Base-by-base conservation (phyloP, 2,797 vertebrate genomes). In the Tragopan temminckii region DNA sequence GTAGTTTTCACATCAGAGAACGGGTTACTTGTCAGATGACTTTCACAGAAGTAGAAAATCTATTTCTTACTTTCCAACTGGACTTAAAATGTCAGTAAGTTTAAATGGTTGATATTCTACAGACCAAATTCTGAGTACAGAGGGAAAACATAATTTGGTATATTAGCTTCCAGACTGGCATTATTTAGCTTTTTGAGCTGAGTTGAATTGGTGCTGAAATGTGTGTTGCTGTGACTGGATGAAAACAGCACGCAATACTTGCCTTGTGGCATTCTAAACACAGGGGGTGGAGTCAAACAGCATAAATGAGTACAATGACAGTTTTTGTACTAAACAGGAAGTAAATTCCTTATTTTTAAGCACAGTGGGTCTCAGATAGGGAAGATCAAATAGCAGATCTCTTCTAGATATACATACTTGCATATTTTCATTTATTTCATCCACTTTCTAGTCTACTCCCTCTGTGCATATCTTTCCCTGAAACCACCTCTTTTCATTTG, bases 31-130 rank as follows among this genome's bases (percentile, higher is more conserved):
- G 64, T 85, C 6, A 5, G 78, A 86, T 77, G 79, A 75, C 76
- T 95, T 92, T 89, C 72, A 70, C 82, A 89, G 85, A 89, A 85
- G 74, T 27, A 66, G 53, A 71, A 92, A 95, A 71, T 43, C 8
- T 17, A 67, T 55, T 91, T 95, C 63, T 92, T 69, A 52, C 15
- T 86, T 92, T 95, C 46, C 70, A 89, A 85, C 40, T 21, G 15
- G n/a, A 45, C 43, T 88, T 89, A 36, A 84, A 80, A 74, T 75
- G 43, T 83, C 64, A 66, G 58, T 69, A 71, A 46, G 5, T 74
- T 86, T 81, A 86, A 92, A 87, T 7, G 72, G 75, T 27, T 88
- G 70, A 68, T 93, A 64, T 27, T 90, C 31, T 36, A 78, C 66
- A 80, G 52, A 86, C 57, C n/a, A 88, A 94, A 68, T 10, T 79